phyloP scores from a whole-genome alignment of 2,113 vertebrate species.

The Pleuronectes platessa region DNA sequence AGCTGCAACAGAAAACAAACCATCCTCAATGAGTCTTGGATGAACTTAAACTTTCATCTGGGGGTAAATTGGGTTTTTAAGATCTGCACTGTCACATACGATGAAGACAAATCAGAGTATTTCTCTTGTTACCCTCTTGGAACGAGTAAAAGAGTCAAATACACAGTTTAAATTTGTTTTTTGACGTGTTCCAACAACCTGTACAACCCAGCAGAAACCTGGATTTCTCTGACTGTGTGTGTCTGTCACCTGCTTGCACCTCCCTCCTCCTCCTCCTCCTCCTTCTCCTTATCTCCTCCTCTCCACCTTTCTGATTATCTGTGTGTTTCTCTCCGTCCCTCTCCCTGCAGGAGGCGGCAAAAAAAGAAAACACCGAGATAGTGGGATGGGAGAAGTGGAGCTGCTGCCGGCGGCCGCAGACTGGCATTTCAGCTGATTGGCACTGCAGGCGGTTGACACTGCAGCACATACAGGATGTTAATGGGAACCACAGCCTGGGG shows the following conservation, averaged over 20 bases:
- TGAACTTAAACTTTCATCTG: too few species aligned
- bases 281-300: conserved; percentile 19
- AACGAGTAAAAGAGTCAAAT: too few species aligned
- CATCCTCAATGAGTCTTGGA: too few species aligned
- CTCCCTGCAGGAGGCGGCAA: conserved; percentile 42
- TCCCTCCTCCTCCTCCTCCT: conserved; percentile 23
- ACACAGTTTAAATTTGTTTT: background rate
- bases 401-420: conserved; percentile 41
- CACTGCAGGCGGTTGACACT: conserved; percentile 52
- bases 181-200: background rate
- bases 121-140: too few species aligned
- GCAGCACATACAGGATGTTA: conserved; percentile 52
- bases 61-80: too few species aligned
- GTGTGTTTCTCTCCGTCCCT: conserved; percentile 17
- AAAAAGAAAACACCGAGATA: conserved; percentile 30
- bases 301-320: conserved; percentile 37
- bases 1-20: too few species aligned
- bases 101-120: too few species aligned
- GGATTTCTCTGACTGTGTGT: background rate
- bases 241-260: conserved; percentile 6
- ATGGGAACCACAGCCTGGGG: conserved; percentile 54
- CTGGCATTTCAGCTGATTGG: conserved; percentile 67
- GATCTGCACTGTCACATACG: too few species aligned
- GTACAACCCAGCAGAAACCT: background rate
- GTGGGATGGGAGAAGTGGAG: conserved; percentile 1